phyloP scores from a whole-genome alignment of 2,888 invertebrate genomes.

The Amphipoea lucens region DNA sequence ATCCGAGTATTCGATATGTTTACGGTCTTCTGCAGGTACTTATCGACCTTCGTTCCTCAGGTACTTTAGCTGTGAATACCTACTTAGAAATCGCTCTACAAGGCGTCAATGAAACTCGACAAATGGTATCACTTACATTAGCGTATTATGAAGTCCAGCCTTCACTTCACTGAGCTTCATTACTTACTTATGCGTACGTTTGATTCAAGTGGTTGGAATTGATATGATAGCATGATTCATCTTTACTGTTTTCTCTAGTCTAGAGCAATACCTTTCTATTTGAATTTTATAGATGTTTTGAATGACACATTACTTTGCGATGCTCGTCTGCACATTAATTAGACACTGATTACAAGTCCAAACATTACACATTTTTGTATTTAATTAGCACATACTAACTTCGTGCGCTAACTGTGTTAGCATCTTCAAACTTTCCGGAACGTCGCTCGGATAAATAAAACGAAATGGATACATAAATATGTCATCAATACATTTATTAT shows the following conservation, averaged over 20 bases:
- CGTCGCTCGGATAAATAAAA: conserved; percentile 54
- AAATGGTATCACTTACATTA: conserved; percentile 51
- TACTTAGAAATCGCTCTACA: conserved; percentile 34
- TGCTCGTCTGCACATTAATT: conserved; percentile 41
- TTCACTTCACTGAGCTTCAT: conserved; percentile 19
- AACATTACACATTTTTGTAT: conserved; percentile 54
- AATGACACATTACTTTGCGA: conserved; percentile 28
- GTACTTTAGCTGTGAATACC: conserved; percentile 15
- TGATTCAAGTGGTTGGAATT: conserved; percentile 27
- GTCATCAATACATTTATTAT: conserved; percentile 71
- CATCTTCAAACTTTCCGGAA: conserved; percentile 27
- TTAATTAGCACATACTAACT: conserved; percentile 53
- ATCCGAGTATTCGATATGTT: conserved; percentile 2
- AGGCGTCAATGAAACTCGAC: conserved; percentile 14
- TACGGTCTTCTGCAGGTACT: conserved; percentile 7
- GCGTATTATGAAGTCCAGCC: conserved; percentile 26
- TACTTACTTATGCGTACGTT: conserved; percentile 1
- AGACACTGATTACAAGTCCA: conserved; percentile 48
- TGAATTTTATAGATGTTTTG: conserved; percentile 12
- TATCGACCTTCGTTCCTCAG: conserved; percentile 10
- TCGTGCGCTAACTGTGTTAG: conserved; percentile 45
- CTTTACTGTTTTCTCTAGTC: conserved; percentile 34
- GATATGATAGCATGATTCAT: conserved; percentile 34
- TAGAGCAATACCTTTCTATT: conserved; percentile 22
- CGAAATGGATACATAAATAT: conserved; percentile 59